phyloP scores from a whole-genome alignment of 2,113 vertebrate genomes.

The Saccopteryx bilineata region DNA sequence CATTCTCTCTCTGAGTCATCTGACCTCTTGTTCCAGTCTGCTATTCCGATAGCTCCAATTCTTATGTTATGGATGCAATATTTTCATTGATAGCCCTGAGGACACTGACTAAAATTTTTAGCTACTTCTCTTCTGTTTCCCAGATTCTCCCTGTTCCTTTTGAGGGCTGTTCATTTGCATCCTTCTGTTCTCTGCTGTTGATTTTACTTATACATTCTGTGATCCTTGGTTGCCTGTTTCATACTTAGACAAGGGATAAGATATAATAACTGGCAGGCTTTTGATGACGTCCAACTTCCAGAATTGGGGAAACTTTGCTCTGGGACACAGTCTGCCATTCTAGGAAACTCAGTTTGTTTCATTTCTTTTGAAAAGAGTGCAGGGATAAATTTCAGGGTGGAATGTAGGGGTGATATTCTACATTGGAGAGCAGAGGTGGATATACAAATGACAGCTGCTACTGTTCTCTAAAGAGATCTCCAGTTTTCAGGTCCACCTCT shows the following conservation, averaged over 20 bases:
- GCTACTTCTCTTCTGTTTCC: background rate
- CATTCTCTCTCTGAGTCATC: background rate
- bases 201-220: background rate
- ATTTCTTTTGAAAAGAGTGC: background rate
- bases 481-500: background rate
- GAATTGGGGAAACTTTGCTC: background rate
- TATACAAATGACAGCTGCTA: background rate
- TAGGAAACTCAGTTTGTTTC: background rate
- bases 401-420: background rate
- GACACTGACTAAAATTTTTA: background rate
- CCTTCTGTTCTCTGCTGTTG: background rate
- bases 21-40: background rate
- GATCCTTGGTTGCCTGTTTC: background rate
- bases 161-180: background rate
- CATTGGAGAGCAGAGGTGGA: background rate
- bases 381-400: background rate
- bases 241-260: background rate
- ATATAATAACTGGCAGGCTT: background rate
- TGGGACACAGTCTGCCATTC: no score
- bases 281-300: background rate
- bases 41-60: background rate
- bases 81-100: background rate
- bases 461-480: background rate
- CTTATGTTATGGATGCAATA: background rate
- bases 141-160: background rate